Evolutionary conservation across 2,113 vertebrate species (phyloP), one percentile per base, ranked within the genome.

Genomic region (Scalopus aquaticus): DNA sequence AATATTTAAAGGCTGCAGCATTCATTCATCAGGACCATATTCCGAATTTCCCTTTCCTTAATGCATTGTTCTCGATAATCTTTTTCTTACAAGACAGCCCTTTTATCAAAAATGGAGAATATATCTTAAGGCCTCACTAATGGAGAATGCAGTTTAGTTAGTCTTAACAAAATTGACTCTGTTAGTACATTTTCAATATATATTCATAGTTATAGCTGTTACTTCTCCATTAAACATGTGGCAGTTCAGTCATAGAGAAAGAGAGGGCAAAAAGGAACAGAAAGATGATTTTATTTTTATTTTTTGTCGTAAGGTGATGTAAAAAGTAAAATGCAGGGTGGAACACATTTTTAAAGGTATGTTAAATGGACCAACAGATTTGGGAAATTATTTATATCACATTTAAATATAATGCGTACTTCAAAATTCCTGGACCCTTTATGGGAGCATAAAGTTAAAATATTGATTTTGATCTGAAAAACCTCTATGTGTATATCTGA

Each of bases 381-480:
- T 88, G 16, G 73, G 91, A 79, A 78, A 44, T 67, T 72, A 88
- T 58, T 62, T 69, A 28, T 54, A 65, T 32, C 26, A 67, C 8
- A 46, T 46, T 0, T 90, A 62, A 64, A 13, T 19, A 4, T 46
- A 69, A 56, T 6, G 56, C 12, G 12, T 46, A 51, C 35, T 86
- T 94, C 51, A 86, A 39, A 90, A 77, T 82, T 70, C n/a, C n/a
- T 0, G 26, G 11, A 1, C 26, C 4, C 39, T 26, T 80, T 46
- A 32, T 12, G 19, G 19, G 3, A 0, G 28, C 12, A 42, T 30
- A 74, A 51, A 83, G 24, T 88, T 79, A 82, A 93, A 49, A 77
- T 64, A 64, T 44, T 70, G 26, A 70, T 28, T 78, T 78, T 78
- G 28, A 82, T 60, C 35, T 83, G 62, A 22, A 91, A 83, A 78